These are phyloP conservation scores for Dorcus hopei DNA, from an alignment of 2,888 invertebrate species.

Conservation along the genomic window DNA sequence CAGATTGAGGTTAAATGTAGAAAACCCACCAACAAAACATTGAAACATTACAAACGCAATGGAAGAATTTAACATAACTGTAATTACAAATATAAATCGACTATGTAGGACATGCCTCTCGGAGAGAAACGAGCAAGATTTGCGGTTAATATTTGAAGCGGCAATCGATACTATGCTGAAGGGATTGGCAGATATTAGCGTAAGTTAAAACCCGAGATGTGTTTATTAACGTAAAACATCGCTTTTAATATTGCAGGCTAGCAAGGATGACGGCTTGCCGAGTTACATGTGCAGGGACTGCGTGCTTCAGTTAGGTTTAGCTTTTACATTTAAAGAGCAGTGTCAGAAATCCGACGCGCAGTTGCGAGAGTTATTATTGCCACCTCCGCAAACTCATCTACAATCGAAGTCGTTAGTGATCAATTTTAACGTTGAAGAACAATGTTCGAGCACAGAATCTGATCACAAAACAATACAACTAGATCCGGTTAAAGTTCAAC, in stretches of 20 bases:
- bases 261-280: conserved; percentile 39
- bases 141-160: conserved; percentile 35
- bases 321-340: conserved; percentile 39
- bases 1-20: conserved; percentile 12
- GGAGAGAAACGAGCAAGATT: conserved; percentile 35
- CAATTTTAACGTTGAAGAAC: too few relatives aligned
- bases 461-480: too few relatives aligned
- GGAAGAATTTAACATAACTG: conserved; percentile 14
- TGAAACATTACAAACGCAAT: conserved; percentile 1
- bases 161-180: conserved; percentile 31
- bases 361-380: conserved; percentile 24
- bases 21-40: neutral
- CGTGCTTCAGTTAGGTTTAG: conserved; percentile 33
- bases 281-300: conserved; percentile 39
- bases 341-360: conserved; percentile 37
- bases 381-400: neutral
- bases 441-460: too few relatives aligned
- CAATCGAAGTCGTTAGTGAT: neutral
- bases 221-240: conserved; percentile 1
- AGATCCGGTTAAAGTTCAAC: too few relatives aligned
- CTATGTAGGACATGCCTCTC: conserved; percentile 43
- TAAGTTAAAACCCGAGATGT: conserved; percentile 16
- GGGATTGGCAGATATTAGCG: conserved; percentile 33
- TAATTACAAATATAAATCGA: conserved; percentile 33
- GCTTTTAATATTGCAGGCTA: conserved; percentile 29